A percentile compares a stretch with the other conserved stretches of the same genome.
Evolutionary conservation across 2,797 vertebrate species (phyloP).

Genomic region (Propithecus deckenii): DNA sequence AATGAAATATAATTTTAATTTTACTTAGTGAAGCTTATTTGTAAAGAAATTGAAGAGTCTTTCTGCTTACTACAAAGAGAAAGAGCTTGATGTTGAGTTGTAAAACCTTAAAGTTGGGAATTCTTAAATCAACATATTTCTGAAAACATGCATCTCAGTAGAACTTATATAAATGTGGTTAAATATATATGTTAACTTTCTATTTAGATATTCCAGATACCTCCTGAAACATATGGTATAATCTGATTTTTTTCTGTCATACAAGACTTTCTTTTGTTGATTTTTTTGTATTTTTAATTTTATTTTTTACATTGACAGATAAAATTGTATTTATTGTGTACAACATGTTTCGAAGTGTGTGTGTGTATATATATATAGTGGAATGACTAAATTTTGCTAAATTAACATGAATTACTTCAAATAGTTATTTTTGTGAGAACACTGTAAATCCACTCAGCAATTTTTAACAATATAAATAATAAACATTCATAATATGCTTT

Average conservation of each 20-base stretch:
- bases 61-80: background rate
- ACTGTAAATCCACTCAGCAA: background rate
- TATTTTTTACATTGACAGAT: background rate
- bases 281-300: background rate
- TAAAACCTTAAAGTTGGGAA: background rate
- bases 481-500: background rate
- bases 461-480: background rate
- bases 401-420: background rate
- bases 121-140: background rate
- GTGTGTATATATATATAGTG: too few relatives aligned
- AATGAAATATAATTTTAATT: conserved; percentile 12
- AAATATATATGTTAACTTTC: background rate
- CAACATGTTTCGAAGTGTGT: background rate
- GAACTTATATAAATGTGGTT: background rate
- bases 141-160: background rate
- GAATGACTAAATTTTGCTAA: background rate
- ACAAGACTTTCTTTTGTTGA: background rate
- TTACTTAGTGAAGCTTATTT: background rate
- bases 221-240: background rate
- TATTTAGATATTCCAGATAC: background rate
- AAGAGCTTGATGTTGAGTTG: background rate
- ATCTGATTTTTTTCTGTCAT: background rate
- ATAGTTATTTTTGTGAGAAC: background rate
- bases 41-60: background rate
- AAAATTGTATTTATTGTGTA: background rate